A percentile compares a stretch with the other conserved stretches of the same genome.
Conservation (phyloP, 2,113 vertebrate species). For the Aspiorhynchus laticeps region DNA sequence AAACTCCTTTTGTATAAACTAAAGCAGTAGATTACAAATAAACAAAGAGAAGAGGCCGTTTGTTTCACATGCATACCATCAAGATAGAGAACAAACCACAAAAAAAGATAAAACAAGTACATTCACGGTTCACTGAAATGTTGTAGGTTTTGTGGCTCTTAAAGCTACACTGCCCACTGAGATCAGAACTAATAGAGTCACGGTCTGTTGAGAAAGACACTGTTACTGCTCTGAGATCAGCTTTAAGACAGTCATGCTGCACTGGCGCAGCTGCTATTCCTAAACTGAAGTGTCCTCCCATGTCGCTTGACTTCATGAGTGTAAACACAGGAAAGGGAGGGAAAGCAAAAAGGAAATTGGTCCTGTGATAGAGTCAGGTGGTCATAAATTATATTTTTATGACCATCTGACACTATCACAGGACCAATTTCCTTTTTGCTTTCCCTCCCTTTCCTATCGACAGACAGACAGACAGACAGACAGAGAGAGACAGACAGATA, state of each 20-base stretch:
- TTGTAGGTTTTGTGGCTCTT: constrained; percentile 48
- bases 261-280: neutral
- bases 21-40: constrained; percentile 59
- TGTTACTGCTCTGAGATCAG: constrained; percentile 36
- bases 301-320: neutral
- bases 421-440: neutral
- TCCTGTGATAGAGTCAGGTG: neutral
- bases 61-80: constrained; percentile 24
- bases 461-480: no score
- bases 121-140: constrained; percentile 55
- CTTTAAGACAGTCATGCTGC: neutral
- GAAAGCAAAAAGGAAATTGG: neutral
- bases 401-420: neutral
- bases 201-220: neutral
- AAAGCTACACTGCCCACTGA: constrained; percentile 53
- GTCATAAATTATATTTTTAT: neutral
- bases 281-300: constrained; percentile 22
- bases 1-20: constrained; percentile 59
- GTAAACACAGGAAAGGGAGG: neutral
- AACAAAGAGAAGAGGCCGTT: constrained; percentile 50
- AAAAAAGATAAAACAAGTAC: constrained; percentile 39
- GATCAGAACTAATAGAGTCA: constrained; percentile 41
- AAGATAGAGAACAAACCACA: neutral
- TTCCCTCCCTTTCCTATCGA: no score
- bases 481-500: no score